These are phyloP conservation scores for Neocrepidodera transversa DNA, from an alignment of 2,888 invertebrate species.

Conservation along the genomic window DNA sequence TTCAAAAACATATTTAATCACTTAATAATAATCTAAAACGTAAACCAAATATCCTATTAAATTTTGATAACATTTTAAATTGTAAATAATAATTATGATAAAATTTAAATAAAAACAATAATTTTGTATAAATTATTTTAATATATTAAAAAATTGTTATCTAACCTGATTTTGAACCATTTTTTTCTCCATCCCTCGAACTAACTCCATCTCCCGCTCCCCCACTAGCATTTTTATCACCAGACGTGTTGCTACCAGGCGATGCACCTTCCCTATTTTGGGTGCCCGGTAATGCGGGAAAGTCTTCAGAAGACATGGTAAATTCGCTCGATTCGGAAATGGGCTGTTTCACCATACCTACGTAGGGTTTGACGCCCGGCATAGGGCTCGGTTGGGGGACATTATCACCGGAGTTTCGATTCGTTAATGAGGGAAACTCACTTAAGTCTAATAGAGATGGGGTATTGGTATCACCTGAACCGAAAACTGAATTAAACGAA, in stretches of 20 bases:
- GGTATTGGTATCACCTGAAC: conserved; percentile 68
- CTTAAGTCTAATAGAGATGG: conserved; percentile 90
- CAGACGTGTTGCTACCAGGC: conserved; percentile 62
- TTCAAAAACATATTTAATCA: too few relatives aligned
- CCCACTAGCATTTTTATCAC: conserved; percentile 46
- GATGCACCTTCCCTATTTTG: conserved; percentile 74
- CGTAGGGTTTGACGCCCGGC: conserved; percentile 92
- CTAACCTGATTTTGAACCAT: conserved; percentile 52
- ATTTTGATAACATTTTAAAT: too few relatives aligned
- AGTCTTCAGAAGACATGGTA: conserved; percentile 99
- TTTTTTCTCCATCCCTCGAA: conserved; percentile 51
- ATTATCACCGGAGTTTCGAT: conserved; percentile 78
- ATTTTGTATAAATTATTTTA: not conserved
- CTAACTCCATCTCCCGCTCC: conserved; percentile 51
- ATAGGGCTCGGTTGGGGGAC: conserved; percentile 83
- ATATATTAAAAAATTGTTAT: not conserved
- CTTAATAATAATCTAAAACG: too few relatives aligned
- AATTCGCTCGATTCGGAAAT: conserved; percentile 92
- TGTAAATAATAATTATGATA: too few relatives aligned
- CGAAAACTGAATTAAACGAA: conserved; percentile 83
- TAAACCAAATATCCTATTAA: too few relatives aligned
- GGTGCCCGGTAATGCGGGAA: conserved; percentile 97
- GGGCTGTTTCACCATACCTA: conserved; percentile 91
- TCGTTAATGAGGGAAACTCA: conserved; percentile 92
- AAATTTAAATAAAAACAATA: not conserved